phyloP scores from a whole-genome alignment of 2,888 invertebrate species.

The Nephrotoma appendiculata region DNA sequence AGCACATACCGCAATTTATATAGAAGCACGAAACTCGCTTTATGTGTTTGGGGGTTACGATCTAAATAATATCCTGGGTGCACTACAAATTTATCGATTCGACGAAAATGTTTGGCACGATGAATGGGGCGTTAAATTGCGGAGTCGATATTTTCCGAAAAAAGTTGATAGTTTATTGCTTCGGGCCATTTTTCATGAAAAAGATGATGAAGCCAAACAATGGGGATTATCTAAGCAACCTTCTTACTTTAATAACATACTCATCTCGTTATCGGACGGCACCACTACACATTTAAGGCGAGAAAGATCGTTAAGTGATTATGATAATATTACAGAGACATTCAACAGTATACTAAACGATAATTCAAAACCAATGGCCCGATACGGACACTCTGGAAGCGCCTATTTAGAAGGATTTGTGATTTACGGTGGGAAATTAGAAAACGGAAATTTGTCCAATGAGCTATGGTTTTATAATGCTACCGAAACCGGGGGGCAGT shows the following conservation, averaged over 20 bases:
- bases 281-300: constrained; percentile 20
- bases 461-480: constrained; percentile 79
- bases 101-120: constrained; percentile 70
- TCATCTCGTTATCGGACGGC: constrained; percentile 38
- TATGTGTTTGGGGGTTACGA: constrained; percentile 91
- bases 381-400: constrained; percentile 80
- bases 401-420: constrained; percentile 48
- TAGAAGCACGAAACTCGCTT: constrained; percentile 65
- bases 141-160: constrained; percentile 34
- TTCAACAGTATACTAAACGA: constrained; percentile 20
- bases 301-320: constrained; percentile 30
- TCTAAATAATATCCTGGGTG: constrained; percentile 68
- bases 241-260: constrained; percentile 46
- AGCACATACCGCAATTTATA: constrained; percentile 76
- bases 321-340: constrained; percentile 34
- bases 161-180: constrained; percentile 30
- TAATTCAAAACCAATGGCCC: constrained; percentile 50
- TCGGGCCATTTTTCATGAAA: constrained; percentile 29
- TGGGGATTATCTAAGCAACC: constrained; percentile 43
- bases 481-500: constrained; percentile 39
- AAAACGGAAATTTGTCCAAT: constrained; percentile 64
- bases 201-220: constrained; percentile 33
- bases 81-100: constrained; percentile 57
- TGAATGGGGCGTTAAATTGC: constrained; percentile 51
- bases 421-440: constrained; percentile 75